Conservation (phyloP, 1,140 invertebrate genomes). For the Ylistrum balloti region DNA sequence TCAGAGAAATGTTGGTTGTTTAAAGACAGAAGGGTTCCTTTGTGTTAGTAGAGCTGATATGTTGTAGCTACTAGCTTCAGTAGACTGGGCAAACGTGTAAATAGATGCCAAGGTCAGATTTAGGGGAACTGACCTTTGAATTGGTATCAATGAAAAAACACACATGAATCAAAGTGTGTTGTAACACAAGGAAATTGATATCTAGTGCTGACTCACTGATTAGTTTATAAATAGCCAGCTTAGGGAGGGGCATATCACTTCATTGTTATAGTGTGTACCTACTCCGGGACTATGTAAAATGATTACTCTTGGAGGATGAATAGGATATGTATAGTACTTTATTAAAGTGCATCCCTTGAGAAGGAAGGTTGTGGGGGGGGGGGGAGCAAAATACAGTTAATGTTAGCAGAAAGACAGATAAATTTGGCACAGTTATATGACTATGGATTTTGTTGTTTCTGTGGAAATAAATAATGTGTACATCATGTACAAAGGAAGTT, state of each 20-base stretch:
- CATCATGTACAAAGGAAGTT: not conserved
- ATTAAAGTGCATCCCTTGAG: slow-evolving; percentile 28
- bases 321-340: slow-evolving; percentile 1
- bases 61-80: not conserved
- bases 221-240: not conserved
- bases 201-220: not conserved
- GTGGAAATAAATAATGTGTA: not conserved
- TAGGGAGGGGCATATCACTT: not conserved
- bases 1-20: not conserved
- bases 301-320: not conserved
- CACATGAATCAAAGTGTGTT: not conserved
- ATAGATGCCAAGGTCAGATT: slow-evolving; percentile 23
- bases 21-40: not conserved
- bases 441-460: not conserved
- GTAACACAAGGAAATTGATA: slow-evolving; percentile 8
- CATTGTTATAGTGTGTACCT: not conserved
- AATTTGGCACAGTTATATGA: not conserved
- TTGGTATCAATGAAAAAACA: not conserved
- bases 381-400: too few species aligned
- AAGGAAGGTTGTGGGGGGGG: not conserved
- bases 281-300: not conserved
- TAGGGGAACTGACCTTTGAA: not conserved
- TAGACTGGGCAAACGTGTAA: not conserved
- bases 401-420: not conserved
- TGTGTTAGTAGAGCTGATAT: not conserved